Evolutionary conservation across 2,113 vertebrate species (phyloP), one percentile per base, ranked within the genome.

Genomic region (Piprites chloris): DNA sequence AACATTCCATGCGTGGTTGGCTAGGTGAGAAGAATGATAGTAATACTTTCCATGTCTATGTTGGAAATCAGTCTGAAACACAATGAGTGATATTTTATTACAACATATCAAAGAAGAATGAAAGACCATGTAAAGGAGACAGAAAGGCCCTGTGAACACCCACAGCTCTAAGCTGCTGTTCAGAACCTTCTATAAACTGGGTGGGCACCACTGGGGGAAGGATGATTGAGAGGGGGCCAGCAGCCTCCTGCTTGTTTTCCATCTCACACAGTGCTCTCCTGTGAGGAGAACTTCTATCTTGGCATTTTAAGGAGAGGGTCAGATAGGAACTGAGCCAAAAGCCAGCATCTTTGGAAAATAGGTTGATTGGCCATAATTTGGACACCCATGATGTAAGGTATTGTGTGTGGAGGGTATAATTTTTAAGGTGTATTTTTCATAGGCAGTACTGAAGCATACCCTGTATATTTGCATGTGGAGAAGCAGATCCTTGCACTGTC

Each of bases 381-480:
- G 21, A 37, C 17, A 39, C 11, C 22, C 4, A 2, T 23, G 20
- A 59, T 33, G 12, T 21, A 28, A 56, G 9, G 14, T 67, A 42
- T 10, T 65, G 47, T 32, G 27, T 8, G 4, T 0, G 1, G 27
- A 68, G 24, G 2, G 9, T 27, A 4, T 16, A 0, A 24, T 53
- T 87, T 68, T 50, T 69, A 58, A 30, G 11, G 19, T 47, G 61
- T 13, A 11, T 74, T 87, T 85, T 87, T 85, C 17, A 35, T 23
- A 10, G 35, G 28, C 9, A 49, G 66, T 28, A 46, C 10, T 58
- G 72, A 76, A 79, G 42, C 11, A 39, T 5, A 50, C 44, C 32
- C 14, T 42, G 4, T 62, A 7, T 62, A 39, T 65, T 85, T 55
- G 21, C 42, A 27, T 2, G 4, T 47, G 24, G 28, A 67, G 35